These are phyloP conservation scores for Altica lythri DNA, from an alignment of 2,888 invertebrate species.

Conservation along the genomic window DNA sequence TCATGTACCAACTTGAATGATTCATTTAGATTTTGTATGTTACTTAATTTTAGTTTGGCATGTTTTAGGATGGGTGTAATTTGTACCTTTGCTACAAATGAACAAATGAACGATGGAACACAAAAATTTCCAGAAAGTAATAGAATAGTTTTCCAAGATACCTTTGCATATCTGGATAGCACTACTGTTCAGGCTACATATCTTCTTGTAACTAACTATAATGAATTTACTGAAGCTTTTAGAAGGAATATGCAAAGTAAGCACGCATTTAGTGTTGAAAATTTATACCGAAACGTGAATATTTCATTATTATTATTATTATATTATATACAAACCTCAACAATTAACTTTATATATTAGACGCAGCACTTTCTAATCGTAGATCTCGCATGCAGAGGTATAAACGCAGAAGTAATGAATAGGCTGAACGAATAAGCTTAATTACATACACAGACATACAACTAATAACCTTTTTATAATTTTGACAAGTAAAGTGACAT, in stretches of 20 bases:
- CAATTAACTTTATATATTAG: too few relatives aligned
- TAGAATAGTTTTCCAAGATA: constrained; percentile 68
- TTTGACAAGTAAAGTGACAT: too few relatives aligned
- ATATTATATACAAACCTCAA: too few relatives aligned
- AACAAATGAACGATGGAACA: constrained; percentile 77
- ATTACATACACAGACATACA: too few relatives aligned
- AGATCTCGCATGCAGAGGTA: too few relatives aligned
- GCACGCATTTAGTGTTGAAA: too few relatives aligned
- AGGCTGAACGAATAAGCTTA: too few relatives aligned
- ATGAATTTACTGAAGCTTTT: constrained; percentile 70
- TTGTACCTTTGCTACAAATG: constrained; percentile 88
- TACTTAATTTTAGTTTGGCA: constrained; percentile 74
- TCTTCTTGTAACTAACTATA: constrained; percentile 75
- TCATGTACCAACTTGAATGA: too few relatives aligned
- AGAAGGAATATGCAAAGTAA: constrained; percentile 70
- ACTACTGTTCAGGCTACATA: constrained; percentile 74
- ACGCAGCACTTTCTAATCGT: too few relatives aligned
- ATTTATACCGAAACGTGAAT: too few relatives aligned
- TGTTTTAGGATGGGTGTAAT: constrained; percentile 83
- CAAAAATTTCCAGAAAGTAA: constrained; percentile 66
- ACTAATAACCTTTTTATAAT: too few relatives aligned
- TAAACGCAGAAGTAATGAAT: too few relatives aligned
- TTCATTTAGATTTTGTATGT: constrained; percentile 74
- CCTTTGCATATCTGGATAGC: constrained; percentile 70
- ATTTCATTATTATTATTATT: background rate